A percentile compares a stretch with the other conserved stretches of the same genome.
These are phyloP conservation scores for Melanotaenia parkinsoni DNA, from an alignment of 2,797 vertebrate species.

Conservation along the genomic window DNA sequence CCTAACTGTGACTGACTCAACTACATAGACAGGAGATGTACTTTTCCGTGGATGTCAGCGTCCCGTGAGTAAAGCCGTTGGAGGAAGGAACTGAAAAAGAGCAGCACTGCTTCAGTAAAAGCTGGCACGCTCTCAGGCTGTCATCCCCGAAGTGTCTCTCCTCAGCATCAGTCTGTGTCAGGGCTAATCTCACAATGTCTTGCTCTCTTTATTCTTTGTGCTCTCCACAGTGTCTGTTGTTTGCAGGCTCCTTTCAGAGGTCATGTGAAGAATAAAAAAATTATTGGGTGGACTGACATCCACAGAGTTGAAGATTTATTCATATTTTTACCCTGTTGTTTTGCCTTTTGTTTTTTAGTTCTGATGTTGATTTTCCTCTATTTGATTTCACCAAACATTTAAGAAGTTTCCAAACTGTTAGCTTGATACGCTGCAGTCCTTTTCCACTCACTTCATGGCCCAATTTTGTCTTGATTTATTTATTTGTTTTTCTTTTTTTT, in stretches of 20 bases:
- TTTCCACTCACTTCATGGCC: too few species aligned
- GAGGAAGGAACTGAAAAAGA: slow-evolving; percentile 21
- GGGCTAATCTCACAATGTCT: slow-evolving; percentile 57
- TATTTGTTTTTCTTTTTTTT: too few species aligned
- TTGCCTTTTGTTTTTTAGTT: too few species aligned
- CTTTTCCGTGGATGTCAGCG: slow-evolving; percentile 25
- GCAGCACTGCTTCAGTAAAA: slow-evolving; percentile 34
- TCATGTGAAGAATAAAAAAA: slow-evolving; percentile 33
- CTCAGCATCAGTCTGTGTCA: slow-evolving; percentile 61
- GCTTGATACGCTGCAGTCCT: too few species aligned
- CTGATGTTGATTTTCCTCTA: too few species aligned
- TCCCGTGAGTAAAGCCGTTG: slow-evolving; percentile 15
- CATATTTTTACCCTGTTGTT: too few species aligned
- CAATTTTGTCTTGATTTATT: too few species aligned
- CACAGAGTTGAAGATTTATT: background rate
- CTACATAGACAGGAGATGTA: slow-evolving; percentile 16
- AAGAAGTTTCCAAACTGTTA: too few species aligned
- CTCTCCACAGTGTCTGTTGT: slow-evolving; percentile 5
- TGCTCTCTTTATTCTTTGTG: slow-evolving; percentile 36
- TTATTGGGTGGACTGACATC: slow-evolving; percentile 20
- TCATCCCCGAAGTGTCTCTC: slow-evolving; percentile 55
- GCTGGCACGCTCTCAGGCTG: slow-evolving; percentile 25
- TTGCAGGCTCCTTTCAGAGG: slow-evolving; percentile 43
- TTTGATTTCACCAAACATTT: too few species aligned
- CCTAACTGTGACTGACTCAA: slow-evolving; percentile 14